These are phyloP conservation scores for Alosa sapidissima DNA, from an alignment of 2,797 vertebrate species.

Conservation along the genomic window DNA sequence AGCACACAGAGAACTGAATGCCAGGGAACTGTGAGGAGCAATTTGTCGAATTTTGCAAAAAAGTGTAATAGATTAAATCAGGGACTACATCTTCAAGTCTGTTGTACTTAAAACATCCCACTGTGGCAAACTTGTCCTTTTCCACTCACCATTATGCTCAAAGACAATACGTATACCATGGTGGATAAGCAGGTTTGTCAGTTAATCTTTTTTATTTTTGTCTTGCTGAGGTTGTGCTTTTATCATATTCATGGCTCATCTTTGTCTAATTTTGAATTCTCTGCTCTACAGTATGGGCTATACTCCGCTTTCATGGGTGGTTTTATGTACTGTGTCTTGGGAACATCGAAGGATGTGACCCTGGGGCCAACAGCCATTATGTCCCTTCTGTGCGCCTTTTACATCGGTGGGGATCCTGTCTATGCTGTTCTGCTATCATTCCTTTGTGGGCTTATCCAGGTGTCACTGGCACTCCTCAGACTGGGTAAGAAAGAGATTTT, in stretches of 20 bases:
- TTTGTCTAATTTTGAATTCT: constrained; percentile 22
- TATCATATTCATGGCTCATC: neutral
- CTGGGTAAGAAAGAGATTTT: constrained; percentile 76
- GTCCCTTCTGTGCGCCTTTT: constrained; percentile 89
- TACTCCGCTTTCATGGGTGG: constrained; percentile 94
- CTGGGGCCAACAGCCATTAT: constrained; percentile 96
- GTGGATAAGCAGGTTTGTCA: neutral
- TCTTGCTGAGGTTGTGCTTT: neutral
- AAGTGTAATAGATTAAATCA: neutral
- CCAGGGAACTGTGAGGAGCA: neutral
- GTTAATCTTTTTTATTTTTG: neutral
- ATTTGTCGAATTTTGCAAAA: neutral
- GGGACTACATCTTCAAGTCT: neutral
- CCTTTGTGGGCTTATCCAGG: constrained; percentile 86
- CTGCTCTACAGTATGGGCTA: constrained; percentile 82
- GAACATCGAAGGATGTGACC: constrained; percentile 92
- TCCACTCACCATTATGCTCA: neutral
- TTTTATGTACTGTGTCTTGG: constrained; percentile 90
- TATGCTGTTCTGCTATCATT: constrained; percentile 87
- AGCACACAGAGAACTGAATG: neutral
- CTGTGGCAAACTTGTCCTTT: neutral
- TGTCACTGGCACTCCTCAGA: constrained; percentile 83
- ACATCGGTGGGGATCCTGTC: constrained; percentile 75
- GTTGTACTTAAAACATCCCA: neutral
- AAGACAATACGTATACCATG: neutral